Percentiles rank a stretch among this genome's conserved stretches.
phyloP scores from a whole-genome alignment of 2,797 vertebrate genomes.

The Eospalax fontanierii region DNA sequence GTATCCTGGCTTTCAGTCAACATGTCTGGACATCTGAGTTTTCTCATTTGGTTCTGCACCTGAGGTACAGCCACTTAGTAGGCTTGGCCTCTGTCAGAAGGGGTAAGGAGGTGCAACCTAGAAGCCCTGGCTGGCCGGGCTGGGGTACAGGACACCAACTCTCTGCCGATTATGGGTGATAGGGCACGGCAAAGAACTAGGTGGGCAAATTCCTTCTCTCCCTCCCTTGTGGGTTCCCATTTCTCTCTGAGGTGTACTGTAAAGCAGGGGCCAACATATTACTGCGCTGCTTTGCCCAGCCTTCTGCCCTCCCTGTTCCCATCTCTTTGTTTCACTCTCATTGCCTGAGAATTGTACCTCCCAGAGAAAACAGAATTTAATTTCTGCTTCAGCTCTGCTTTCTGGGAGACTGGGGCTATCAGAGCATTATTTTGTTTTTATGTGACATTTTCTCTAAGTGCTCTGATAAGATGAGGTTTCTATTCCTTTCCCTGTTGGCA shows the following conservation, averaged over 20 bases:
- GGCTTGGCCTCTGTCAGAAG: neutral
- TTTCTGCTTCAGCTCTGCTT: constrained; percentile 16
- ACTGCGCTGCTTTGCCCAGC: neutral
- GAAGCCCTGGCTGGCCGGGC: neutral
- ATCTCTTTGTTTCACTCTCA: neutral
- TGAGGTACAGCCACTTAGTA: neutral
- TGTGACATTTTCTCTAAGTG: constrained; percentile 61
- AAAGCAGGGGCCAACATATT: neutral
- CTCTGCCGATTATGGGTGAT: neutral
- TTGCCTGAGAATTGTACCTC: neutral
- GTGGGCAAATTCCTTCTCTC: neutral
- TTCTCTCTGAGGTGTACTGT: neutral
- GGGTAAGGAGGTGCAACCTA: neutral
- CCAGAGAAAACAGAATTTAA: constrained; percentile 21
- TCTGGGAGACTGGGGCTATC: constrained; percentile 12
- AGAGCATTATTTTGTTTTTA: constrained; percentile 38
- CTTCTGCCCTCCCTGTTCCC: neutral
- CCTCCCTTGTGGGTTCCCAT: neutral
- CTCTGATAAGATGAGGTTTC: constrained; percentile 26
- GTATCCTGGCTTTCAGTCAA: neutral
- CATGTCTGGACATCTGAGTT: neutral
- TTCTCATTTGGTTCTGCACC: neutral
- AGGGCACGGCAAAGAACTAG: neutral
- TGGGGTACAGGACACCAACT: neutral
- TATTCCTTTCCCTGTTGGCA: neutral